phyloP scores from a whole-genome alignment of 2,113 vertebrate species.

The Ascaphus truei region DNA sequence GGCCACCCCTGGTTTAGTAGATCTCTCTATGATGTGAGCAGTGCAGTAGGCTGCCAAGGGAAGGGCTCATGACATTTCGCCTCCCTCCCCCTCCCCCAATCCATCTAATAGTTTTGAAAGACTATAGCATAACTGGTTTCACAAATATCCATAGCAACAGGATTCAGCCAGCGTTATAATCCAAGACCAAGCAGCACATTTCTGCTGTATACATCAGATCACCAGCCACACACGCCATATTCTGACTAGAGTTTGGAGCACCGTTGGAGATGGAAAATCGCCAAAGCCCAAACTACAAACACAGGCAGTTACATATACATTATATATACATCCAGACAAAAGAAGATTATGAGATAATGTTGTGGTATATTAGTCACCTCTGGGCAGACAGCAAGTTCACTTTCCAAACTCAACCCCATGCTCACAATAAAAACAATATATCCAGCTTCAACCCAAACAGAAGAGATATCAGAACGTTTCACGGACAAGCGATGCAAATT shows the following conservation, averaged over 20 bases:
- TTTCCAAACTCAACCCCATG: slow-evolving; percentile 13
- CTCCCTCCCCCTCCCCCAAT: too few species aligned
- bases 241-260: too few species aligned
- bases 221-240: background rate
- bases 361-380: slow-evolving; percentile 6
- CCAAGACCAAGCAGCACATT: too few species aligned
- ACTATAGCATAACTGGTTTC: background rate
- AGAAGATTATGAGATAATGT: slow-evolving; percentile 5
- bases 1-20: too few species aligned
- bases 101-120: background rate
- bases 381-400: background rate
- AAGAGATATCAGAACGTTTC: background rate
- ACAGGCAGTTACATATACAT: slow-evolving; percentile 1
- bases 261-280: background rate
- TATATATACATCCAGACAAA: slow-evolving; percentile 6
- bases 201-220: background rate
- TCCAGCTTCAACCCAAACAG: background rate
- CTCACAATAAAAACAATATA: background rate
- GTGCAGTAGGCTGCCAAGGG: too few species aligned
- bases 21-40: too few species aligned
- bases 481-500: background rate
- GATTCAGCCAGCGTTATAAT: background rate
- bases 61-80: too few species aligned
- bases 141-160: background rate
- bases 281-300: background rate